Conservation (phyloP, 2,888 invertebrate species). For the Monochamus alternatus region DNA sequence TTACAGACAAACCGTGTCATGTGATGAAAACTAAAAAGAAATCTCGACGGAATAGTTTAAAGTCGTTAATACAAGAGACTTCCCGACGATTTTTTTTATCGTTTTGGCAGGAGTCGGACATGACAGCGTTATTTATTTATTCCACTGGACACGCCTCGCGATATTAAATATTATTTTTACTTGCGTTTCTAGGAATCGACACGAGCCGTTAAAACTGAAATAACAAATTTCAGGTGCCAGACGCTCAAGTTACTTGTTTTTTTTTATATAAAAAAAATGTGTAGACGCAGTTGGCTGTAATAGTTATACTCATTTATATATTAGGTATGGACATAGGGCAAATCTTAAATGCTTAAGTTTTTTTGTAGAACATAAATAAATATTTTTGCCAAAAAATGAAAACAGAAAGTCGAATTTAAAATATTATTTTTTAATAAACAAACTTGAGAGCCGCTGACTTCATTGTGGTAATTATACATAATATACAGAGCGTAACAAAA, state of each 20-base stretch:
- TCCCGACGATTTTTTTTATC: not conserved
- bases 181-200: constrained; percentile 9
- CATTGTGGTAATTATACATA: too few species aligned
- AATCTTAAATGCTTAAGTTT: too few species aligned
- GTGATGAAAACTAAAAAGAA: not conserved
- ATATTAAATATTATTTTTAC: constrained; percentile 6
- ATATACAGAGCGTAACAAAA: too few species aligned
- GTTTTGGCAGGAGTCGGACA: constrained; percentile 5
- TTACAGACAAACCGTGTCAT: not conserved
- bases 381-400: too few species aligned
- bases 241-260: constrained; percentile 1
- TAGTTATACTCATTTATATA: not conserved
- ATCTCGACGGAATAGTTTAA: not conserved
- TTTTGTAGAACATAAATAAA: too few species aligned
- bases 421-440: too few species aligned
- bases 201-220: not conserved
- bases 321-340: too few species aligned
- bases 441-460: too few species aligned
- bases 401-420: too few species aligned
- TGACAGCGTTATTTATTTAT: constrained; percentile 1
- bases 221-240: constrained; percentile 1
- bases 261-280: not conserved
- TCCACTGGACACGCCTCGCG: not conserved
- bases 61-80: not conserved
- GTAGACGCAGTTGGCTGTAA: constrained; percentile 1